Evolutionary conservation across 2,888 invertebrate species (phyloP), one percentile per base, ranked within the genome.

Genomic region (Caenorhabditis sp.): DNA sequence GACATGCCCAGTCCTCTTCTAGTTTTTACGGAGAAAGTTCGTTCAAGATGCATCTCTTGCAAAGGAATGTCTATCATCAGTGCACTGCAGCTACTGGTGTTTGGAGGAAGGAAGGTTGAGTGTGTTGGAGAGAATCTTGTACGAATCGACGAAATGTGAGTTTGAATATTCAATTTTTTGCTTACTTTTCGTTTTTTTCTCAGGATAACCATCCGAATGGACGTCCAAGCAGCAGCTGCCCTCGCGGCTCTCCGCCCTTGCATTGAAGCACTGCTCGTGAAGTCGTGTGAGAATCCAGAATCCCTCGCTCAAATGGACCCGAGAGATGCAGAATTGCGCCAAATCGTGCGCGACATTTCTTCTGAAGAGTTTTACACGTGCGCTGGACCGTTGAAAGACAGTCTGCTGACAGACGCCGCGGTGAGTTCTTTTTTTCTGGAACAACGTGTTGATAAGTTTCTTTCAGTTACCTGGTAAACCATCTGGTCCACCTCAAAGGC

Each of bases 61-160:
- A 98, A 98, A 92, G 97, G 97, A 93, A 95, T 96, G 94, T 96
- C 96, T 1, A 97, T 97, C 96, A 96, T 98, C 6, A 95, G 97
- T 0, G 97, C 98, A 0, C 93, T 98, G 82, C 97, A 98, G 92
- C 93, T 99, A 51, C 92, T 99, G 85, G 93, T 99, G 47, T 98
- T 98, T 92, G 98, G 96, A 0, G 95, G 95, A n/a, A 94, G 96
- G 60, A 96, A 96, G 93, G 95, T 96, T 0, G 96, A 96, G 89
- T 90, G 88, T 20, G 95, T 94, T 90, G 95, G 95, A 70, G 94
- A 94, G 62, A 93, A 89, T 15, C 90, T 95, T 26, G 95, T 97
- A 1, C 94, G 95, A 0, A 92, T 98, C 2, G 98, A 98, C 93
- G 96, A 96, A 92, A 98, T 98, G 89, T 88, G 40, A 70, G 80